phyloP scores from a whole-genome alignment of 2,888 invertebrate species.

The Zelleria hepariella region DNA sequence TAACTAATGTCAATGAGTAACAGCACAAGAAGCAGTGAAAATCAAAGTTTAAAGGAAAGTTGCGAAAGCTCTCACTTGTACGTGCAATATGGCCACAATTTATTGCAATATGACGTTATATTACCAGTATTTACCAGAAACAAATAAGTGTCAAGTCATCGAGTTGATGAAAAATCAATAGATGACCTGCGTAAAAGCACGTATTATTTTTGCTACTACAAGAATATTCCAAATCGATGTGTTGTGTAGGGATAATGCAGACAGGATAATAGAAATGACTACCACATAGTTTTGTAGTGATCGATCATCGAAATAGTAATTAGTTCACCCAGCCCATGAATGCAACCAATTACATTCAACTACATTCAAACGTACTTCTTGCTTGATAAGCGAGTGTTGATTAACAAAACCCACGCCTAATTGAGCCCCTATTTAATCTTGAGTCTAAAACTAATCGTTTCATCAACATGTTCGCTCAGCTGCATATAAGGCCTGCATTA shows the following conservation, averaged over 20 bases:
- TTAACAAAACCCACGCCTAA: neutral
- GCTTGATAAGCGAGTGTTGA: neutral
- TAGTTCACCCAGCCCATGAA: too few relatives aligned
- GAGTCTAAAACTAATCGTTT: neutral
- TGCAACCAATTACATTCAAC: too few relatives aligned
- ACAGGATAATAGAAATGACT: too few relatives aligned
- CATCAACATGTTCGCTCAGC: neutral
- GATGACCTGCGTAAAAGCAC: too few relatives aligned
- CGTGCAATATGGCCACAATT: neutral
- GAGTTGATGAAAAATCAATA: neutral
- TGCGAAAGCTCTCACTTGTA: neutral
- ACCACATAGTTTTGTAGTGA: too few relatives aligned
- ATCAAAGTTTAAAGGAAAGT: neutral
- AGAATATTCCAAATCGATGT: too few relatives aligned
- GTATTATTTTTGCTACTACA: too few relatives aligned
- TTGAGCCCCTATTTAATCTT: neutral
- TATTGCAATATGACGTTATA: neutral
- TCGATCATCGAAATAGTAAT: too few relatives aligned
- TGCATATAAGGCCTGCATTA: neutral
- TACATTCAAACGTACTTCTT: neutral
- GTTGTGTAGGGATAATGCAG: too few relatives aligned
- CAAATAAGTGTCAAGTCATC: neutral
- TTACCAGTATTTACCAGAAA: neutral
- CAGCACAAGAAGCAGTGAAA: neutral
- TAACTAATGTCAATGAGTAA: neutral